Conservation (phyloP, 2,888 invertebrate genomes). For the Polia nebulosa region DNA sequence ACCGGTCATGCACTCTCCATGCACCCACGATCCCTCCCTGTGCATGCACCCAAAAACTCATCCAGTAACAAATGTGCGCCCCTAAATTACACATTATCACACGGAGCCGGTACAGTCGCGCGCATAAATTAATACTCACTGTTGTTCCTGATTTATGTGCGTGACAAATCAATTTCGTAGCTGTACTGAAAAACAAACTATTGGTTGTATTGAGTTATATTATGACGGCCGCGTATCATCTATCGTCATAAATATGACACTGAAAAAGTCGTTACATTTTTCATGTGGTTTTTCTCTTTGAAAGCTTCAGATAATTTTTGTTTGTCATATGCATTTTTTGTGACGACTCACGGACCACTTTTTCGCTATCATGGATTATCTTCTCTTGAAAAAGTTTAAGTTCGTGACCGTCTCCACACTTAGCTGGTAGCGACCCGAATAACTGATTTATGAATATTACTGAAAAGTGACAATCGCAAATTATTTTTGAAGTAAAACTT, state of each 20-base stretch:
- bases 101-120: conserved; percentile 34
- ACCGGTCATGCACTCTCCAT: neutral
- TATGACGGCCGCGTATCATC: neutral
- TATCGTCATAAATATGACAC: conserved; percentile 4
- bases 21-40: conserved; percentile 30
- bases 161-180: conserved; percentile 53
- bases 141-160: conserved; percentile 46
- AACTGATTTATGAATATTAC: too few relatives aligned
- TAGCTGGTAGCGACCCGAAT: too few relatives aligned
- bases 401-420: too few relatives aligned
- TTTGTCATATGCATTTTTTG: neutral
- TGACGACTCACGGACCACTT: neutral
- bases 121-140: conserved; percentile 44
- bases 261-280: neutral
- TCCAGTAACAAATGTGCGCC: conserved; percentile 39
- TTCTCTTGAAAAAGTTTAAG: too few relatives aligned
- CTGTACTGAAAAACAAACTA: conserved; percentile 9
- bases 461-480: too few relatives aligned
- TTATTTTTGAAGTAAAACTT: too few relatives aligned
- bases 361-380: too few relatives aligned
- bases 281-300: neutral
- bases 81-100: conserved; percentile 61
- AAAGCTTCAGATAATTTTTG: neutral
- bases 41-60: conserved; percentile 33
- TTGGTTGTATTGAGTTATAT: conserved; percentile 17